These are phyloP conservation scores for Heliconius melpomene DNA, from an alignment of 1,140 invertebrate genomes.

Conservation along the genomic window DNA sequence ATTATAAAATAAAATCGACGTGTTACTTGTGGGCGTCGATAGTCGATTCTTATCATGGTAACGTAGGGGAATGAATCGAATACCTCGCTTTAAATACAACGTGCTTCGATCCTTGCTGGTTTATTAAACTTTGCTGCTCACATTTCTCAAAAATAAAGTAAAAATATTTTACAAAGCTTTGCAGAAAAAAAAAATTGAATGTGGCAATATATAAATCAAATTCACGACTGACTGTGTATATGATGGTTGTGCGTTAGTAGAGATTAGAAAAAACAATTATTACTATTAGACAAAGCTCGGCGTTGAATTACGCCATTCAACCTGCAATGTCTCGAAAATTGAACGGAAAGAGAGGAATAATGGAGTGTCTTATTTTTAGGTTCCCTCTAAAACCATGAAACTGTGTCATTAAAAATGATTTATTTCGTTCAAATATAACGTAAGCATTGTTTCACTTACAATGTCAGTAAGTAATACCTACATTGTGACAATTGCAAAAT, in stretches of 20 bases:
- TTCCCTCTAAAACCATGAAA: no score
- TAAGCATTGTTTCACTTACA: background rate
- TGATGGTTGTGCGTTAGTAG: no score
- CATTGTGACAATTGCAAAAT: constrained; percentile 10
- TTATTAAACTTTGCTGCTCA: background rate
- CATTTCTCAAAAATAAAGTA: background rate
- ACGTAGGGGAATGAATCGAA: background rate
- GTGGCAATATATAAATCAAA: no score
- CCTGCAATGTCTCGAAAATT: no score
- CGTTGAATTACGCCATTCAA: no score
- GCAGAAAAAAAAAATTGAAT: no score
- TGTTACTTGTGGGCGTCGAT: background rate
- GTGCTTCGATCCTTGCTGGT: background rate
- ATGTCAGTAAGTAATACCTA: background rate
- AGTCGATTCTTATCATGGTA: background rate
- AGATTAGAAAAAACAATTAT: no score
- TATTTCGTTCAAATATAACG: background rate
- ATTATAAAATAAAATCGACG: background rate
- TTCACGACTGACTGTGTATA: no score
- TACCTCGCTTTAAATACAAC: background rate
- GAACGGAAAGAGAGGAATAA: no score
- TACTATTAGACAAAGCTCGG: no score
- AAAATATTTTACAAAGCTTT: background rate
- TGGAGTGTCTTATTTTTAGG: no score
- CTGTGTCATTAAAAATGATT: background rate